Base-by-base conservation (phyloP, 1,140 invertebrate genomes). In the Conus betulinus region DNA sequence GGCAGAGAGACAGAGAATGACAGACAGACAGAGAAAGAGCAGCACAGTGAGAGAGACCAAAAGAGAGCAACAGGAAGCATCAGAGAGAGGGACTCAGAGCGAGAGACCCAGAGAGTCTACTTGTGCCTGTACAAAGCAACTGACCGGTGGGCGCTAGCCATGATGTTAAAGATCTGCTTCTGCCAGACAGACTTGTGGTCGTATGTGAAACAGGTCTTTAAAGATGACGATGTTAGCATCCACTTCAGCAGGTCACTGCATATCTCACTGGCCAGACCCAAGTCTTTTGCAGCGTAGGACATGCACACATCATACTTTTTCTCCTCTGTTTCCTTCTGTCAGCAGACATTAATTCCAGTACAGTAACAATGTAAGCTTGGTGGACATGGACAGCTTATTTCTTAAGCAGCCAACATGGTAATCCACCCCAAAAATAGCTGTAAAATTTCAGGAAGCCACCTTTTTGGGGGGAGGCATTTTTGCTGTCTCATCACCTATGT, bases 81-180 rank as follows among this genome's bases (percentile, higher is more conserved):
- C 39, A 39, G 39, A 39, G 39, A 39, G 39, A 39, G 39, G 39
- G 39, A 39, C 39, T 39, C 39, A 39, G 39, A 39, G 39, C n/a
- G n/a, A 39, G 39, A 39, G 39, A 39, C 39, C 39, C 39, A 39
- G 39, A 39, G 39, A 39, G 39, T 39, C 39, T 39, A 3, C 39
- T 39, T 39, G 39, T 39, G 39, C 39, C 39, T 39, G n/a, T 39
- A 3, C 39, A 39, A 39, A 39, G 39, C 39, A 39, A 81, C n/a
- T n/a, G n/a, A 94, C 93, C 89, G 91, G 79, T 89, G 82, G 81
- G 92, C 91, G 27, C 88, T 84, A 3, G 91, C 88, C 93, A 94
- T 93, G 8, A 85, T 87, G n/a, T 91, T 85, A 79, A 91, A 94
- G 52, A 94, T 91, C 8, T 91, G 71, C 52, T 93, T 88, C 85